Evolutionary conservation across 53 echinoderm and acorn worm genomes (phyloP).

Genomic region (Echinarachnius parma): DNA sequence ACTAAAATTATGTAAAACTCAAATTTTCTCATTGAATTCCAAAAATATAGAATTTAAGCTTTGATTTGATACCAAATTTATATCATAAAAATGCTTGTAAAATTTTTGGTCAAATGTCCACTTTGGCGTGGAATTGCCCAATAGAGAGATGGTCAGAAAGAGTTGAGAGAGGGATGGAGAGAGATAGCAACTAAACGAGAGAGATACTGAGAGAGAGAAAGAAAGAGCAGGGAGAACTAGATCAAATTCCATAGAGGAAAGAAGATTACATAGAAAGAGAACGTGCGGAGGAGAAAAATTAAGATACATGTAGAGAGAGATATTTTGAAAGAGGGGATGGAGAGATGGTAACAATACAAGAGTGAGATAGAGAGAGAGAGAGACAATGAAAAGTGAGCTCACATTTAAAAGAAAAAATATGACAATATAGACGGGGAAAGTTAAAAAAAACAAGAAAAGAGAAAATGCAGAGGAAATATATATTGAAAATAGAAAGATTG

Average conservation of each 20-base stretch:
- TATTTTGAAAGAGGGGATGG: neutral
- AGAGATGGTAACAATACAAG: neutral
- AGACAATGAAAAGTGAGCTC: neutral
- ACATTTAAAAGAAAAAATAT: neutral
- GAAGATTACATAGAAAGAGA: neutral
- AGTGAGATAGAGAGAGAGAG: neutral
- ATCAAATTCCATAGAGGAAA: too few relatives aligned
- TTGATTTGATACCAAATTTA: too few relatives aligned
- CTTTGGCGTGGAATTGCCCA: too few relatives aligned
- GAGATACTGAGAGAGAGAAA: neutral
- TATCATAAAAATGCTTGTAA: too few relatives aligned
- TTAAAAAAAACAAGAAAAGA: neutral
- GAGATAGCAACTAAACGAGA: neutral
- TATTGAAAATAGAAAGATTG: neutral
- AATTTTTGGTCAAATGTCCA: too few relatives aligned
- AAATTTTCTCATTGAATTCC: too few relatives aligned
- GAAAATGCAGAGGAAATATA: neutral
- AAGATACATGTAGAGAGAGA: neutral
- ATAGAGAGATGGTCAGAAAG: too few relatives aligned
- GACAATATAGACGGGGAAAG: neutral
- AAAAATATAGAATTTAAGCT: too few relatives aligned
- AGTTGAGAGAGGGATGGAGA: neutral
- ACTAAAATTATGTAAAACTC: too few relatives aligned
- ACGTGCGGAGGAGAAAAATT: neutral
- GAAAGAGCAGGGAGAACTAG: neutral